Base-by-base conservation (phyloP, 1,140 invertebrate genomes). In the Brevipalpus yothersi region DNA sequence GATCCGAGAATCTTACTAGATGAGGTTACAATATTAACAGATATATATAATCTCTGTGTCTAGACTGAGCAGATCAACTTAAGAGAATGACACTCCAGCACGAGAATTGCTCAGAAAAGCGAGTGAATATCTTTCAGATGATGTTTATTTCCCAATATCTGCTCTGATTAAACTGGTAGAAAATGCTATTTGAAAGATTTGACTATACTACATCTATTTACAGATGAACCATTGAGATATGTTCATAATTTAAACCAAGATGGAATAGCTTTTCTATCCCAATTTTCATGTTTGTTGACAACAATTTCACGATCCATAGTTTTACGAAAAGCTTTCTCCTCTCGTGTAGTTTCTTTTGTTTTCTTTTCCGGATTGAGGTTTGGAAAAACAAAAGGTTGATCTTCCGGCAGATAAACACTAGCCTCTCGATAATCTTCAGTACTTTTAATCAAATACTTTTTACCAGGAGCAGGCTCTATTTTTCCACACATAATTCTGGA, bases 351-450 rank as follows among this genome's bases (percentile, higher is more conserved):
- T n/a, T 57, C 56, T 13, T 67, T 60, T n/a, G 63, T 39, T 59
- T 69, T 69, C 31, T 67, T 64, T 47, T 63, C 39, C 1, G 69
- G 67, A 60, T 66, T 70, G 8, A 72, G n/a, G 23, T 72, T 62
- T 1, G 71, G 71, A 62, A 70, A 72, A 51, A 66, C 59, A 64
- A 72, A 72, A n/a, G 49, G 64, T 10, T 51, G 31, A 21, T 67
- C 66, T 51, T 66, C 64, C 4, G 69, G 68, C 66, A 93, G 67
- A 62, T 76, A 76, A 53, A 88, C 80, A 75, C 80, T 85, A 55
- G 86, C 87, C 66, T 79, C 69, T 75, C 87, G 87, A 9, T 77
- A 73, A 69, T 92, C 86, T 68, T 88, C 83, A n/a, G 84, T 80
- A n/a, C 84, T 80, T 73, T 89, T 88, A 0, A 80, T 71, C 60